Evolutionary conservation across 2,797 vertebrate species (phyloP).

Genomic region (Oceanodroma leucorhoa): DNA sequence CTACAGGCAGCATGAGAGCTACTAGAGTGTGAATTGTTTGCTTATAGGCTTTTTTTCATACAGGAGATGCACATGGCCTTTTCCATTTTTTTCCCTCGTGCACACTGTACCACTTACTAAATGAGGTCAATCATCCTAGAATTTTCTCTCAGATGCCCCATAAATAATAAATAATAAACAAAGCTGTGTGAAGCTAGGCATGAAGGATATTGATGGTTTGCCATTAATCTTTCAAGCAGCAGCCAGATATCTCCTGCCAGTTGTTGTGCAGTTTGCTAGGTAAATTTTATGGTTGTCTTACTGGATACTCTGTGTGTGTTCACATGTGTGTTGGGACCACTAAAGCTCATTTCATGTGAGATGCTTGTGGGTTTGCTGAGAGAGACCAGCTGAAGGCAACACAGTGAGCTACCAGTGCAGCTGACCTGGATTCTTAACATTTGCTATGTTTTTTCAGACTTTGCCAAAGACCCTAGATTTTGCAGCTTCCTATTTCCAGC

Average conservation of each 20-base stretch:
- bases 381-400: not conserved
- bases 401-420: not conserved
- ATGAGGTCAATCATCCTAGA: not conserved
- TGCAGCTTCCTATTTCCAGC: not conserved
- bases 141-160: constrained; percentile 4
- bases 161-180: constrained; percentile 52
- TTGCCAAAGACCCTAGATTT: not conserved
- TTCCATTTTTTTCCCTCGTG: not conserved
- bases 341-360: not conserved
- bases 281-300: not conserved
- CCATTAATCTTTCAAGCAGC: constrained; percentile 26
- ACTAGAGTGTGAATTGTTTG: not conserved
- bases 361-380: not conserved
- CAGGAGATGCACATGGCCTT: not conserved
- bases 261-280: not conserved
- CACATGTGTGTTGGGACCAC: not conserved
- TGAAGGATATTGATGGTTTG: constrained; percentile 39
- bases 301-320: not conserved
- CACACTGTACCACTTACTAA: not conserved
- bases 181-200: constrained; percentile 23
- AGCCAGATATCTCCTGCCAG: constrained; percentile 3
- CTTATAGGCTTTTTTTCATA: not conserved
- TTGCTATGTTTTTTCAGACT: not conserved
- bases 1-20: not conserved
- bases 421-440: not conserved